Evolutionary conservation across 1,140 invertebrate genomes (phyloP).

Genomic region (Drosophila lini): DNA sequence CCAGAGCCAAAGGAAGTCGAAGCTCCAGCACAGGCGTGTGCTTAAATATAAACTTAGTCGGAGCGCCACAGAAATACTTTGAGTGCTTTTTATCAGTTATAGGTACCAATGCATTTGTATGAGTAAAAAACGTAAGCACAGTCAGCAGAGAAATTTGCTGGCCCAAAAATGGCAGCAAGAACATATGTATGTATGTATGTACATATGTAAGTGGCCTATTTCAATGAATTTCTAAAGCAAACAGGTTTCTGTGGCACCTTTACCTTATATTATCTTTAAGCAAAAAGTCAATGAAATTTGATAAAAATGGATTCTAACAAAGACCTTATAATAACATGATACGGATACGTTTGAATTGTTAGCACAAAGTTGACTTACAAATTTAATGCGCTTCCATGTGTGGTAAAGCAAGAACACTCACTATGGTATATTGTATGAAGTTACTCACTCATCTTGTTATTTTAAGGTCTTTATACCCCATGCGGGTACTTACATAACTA

Average conservation of each 20-base stretch:
- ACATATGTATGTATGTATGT: no score
- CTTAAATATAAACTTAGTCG: slow-evolving; percentile 5
- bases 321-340: neutral
- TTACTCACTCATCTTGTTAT: neutral
- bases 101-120: neutral
- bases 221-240: neutral
- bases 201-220: no score
- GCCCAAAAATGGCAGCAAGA: no score
- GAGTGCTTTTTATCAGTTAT: neutral
- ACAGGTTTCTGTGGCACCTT: neutral
- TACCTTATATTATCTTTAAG: neutral
- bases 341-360: no score
- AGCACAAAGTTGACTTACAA: no score
- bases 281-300: neutral
- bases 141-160: no score
- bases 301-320: slow-evolving; percentile 1
- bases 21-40: slow-evolving; percentile 34
- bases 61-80: neutral
- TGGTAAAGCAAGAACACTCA: neutral
- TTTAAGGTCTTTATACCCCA: neutral
- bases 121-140: no score
- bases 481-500: slow-evolving; percentile 2
- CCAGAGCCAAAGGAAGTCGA: slow-evolving; percentile 46
- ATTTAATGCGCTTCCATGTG: neutral
- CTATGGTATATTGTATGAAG: neutral